Conservation (phyloP, 2,113 vertebrate genomes). For the Etheostoma cragini region DNA sequence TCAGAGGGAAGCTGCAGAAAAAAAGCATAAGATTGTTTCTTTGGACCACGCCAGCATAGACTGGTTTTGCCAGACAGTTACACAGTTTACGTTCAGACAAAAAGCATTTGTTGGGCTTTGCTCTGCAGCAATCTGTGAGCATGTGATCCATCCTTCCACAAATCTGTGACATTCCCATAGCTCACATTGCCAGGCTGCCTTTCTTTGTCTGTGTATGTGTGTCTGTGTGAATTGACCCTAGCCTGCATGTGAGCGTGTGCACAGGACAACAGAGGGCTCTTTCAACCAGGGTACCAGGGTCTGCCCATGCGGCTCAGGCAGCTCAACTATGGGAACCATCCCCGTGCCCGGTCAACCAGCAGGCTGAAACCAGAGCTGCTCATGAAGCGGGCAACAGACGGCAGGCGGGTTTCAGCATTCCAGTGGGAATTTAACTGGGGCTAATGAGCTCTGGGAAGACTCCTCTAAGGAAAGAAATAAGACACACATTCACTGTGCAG, state of each 20-base stretch:
- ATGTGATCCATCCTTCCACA: slow-evolving; percentile 79
- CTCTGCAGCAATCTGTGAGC: slow-evolving; percentile 69
- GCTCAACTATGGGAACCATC: slow-evolving; percentile 83
- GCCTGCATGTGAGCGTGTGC: slow-evolving; percentile 28
- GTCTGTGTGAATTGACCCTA: slow-evolving; percentile 68
- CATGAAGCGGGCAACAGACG: slow-evolving; percentile 64
- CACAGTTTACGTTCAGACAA: slow-evolving; percentile 84
- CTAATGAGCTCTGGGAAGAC: slow-evolving; percentile 58
- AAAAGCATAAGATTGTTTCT: slow-evolving; percentile 49
- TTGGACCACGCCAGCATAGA: slow-evolving; percentile 32
- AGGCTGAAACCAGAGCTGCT: slow-evolving; percentile 75
- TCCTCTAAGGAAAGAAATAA: slow-evolving; percentile 29
- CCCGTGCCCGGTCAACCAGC: slow-evolving; percentile 67
- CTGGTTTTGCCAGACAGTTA: slow-evolving; percentile 84
- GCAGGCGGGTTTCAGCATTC: slow-evolving; percentile 73
- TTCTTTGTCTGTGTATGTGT: slow-evolving; percentile 31
- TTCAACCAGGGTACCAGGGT: slow-evolving; percentile 76
- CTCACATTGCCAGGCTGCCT: slow-evolving; percentile 72
- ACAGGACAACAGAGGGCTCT: slow-evolving; percentile 80
- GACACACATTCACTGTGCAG: slow-evolving; percentile 13
- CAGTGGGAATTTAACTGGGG: slow-evolving; percentile 55
- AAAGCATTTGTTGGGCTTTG: slow-evolving; percentile 82
- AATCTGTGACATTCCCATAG: slow-evolving; percentile 79
- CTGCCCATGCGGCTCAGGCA: slow-evolving; percentile 74
- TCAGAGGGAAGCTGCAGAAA: slow-evolving; percentile 26